Evolutionary conservation across 2,888 invertebrate species (phyloP).

Genomic region (Eumerus sabulonum): DNA sequence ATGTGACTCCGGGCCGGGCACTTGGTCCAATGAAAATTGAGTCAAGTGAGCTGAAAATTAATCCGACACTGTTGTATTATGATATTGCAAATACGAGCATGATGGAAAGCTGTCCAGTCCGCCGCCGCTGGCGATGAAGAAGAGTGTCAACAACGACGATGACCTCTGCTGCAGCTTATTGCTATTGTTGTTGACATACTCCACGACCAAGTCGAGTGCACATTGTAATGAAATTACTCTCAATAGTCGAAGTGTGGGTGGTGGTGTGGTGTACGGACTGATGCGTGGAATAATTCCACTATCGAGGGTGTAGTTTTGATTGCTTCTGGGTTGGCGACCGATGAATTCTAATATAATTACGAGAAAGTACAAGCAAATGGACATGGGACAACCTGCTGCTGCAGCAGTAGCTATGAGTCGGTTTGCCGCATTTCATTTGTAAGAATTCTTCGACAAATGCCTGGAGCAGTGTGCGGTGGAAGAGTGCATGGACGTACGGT

Average conservation of each 20-base stretch:
- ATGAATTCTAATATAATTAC: constrained; percentile 53
- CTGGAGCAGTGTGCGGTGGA: no score
- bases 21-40: constrained; percentile 55
- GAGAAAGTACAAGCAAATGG: constrained; percentile 33
- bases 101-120: constrained; percentile 45
- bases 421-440: not conserved
- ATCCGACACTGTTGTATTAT: constrained; percentile 59
- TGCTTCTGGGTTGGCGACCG: constrained; percentile 66
- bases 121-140: constrained; percentile 25
- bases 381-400: no score
- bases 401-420: no score
- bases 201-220: not conserved
- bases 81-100: constrained; percentile 50
- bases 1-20: not conserved
- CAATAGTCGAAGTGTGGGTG: constrained; percentile 17
- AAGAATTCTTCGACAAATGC: not conserved
- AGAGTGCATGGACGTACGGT: no score
- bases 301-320: constrained; percentile 41
- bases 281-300: constrained; percentile 44
- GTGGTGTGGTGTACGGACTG: not conserved
- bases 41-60: constrained; percentile 67
- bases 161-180: constrained; percentile 15
- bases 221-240: constrained; percentile 58
- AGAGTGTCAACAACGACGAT: constrained; percentile 10
- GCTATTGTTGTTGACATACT: constrained; percentile 14